Conservation (phyloP, 2,113 vertebrate genomes). For the Mormyrus lacerda region DNA sequence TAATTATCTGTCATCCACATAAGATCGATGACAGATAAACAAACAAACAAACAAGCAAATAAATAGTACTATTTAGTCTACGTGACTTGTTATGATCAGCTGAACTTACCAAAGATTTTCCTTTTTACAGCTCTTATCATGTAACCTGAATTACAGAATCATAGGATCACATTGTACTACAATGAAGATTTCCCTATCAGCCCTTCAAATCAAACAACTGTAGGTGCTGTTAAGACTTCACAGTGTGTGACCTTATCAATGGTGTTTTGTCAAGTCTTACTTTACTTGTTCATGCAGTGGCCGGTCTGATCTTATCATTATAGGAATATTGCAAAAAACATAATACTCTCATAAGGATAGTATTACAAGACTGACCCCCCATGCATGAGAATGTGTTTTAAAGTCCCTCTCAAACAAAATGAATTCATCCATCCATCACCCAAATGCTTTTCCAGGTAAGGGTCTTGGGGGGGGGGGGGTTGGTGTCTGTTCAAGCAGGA, state of each 20-base stretch:
- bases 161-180: background rate
- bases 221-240: background rate
- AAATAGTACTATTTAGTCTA: background rate
- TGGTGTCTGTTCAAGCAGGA: background rate
- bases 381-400: background rate
- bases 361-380: background rate
- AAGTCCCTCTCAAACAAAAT: background rate
- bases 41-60: background rate
- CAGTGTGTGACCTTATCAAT: background rate
- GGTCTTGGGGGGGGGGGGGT: background rate
- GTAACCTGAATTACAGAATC: background rate
- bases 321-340: background rate
- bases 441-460: background rate
- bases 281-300: background rate
- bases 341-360: background rate
- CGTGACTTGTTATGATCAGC: background rate
- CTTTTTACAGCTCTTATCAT: background rate
- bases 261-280: background rate
- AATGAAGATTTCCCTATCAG: background rate
- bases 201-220: background rate
- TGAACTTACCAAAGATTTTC: background rate
- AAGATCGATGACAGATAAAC: background rate
- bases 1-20: no score
- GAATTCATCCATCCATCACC: background rate
- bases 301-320: background rate